Conservation (phyloP, 1,140 invertebrate genomes). For the Scylla paramamosain region DNA sequence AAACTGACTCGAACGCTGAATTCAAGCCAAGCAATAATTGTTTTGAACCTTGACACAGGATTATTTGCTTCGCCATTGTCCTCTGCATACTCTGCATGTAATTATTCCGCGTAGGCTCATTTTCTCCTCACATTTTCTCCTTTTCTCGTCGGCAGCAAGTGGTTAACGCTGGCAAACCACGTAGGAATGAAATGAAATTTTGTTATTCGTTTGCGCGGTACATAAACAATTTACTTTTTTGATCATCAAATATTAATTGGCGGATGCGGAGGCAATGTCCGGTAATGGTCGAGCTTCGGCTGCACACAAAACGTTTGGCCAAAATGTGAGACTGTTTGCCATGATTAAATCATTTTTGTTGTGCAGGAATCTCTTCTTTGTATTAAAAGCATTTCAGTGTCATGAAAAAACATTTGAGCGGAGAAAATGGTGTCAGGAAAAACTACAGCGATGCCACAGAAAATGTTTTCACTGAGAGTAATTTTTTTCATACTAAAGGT, state of each 20-base stretch:
- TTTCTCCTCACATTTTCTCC: not conserved
- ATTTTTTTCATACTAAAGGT: too few relatives aligned
- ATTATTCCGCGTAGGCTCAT: not conserved
- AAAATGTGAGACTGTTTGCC: not conserved
- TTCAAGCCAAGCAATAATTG: not conserved
- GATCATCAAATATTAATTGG: not conserved
- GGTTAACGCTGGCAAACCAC: not conserved
- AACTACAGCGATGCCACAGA: not conserved
- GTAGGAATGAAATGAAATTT: not conserved
- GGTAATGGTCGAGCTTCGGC: not conserved
- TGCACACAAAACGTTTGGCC: not conserved
- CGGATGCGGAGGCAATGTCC: not conserved
- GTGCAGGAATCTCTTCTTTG: not conserved
- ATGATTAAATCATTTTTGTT: not conserved
- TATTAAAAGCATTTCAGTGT: not conserved
- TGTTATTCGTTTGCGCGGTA: not conserved
- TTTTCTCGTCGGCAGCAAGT: not conserved
- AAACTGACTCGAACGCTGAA: not conserved
- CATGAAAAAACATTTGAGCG: not conserved
- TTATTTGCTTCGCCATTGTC: not conserved
- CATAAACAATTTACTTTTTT: not conserved
- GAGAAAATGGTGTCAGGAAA: constrained; percentile 22
- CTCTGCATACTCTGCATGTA: not conserved
- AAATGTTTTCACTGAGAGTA: not conserved
- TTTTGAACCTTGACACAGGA: not conserved